Conservation (phyloP, 2,113 vertebrate species). For the Petroica traversi region DNA sequence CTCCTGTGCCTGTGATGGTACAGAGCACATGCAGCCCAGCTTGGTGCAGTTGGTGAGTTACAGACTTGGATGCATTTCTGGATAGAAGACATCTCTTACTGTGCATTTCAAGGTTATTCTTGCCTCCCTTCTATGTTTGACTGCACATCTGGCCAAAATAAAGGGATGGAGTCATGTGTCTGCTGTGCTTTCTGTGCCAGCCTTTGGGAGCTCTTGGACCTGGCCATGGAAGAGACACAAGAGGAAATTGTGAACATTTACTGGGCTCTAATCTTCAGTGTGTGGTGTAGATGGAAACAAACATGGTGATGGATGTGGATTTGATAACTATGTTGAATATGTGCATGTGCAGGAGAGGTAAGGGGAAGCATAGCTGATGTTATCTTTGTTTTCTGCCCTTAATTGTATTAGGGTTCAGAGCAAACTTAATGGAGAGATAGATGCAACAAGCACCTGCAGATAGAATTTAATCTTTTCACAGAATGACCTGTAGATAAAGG, state of each 20-base stretch:
- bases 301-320: not conserved
- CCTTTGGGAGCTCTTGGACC: not conserved
- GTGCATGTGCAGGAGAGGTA: not conserved
- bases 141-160: not conserved
- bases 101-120: not conserved
- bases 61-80: not conserved
- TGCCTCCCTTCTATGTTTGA: not conserved
- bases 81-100: not conserved
- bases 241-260: not conserved
- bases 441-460: not conserved
- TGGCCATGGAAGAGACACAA: not conserved
- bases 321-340: not conserved
- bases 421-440: not conserved
- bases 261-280: not conserved
- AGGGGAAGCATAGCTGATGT: not conserved
- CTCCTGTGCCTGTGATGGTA: not conserved
- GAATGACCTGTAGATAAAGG: not conserved
- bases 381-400: not conserved
- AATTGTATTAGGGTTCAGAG: not conserved
- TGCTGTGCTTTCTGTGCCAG: not conserved
- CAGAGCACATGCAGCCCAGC: not conserved
- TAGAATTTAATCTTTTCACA: not conserved
- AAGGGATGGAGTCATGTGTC: accelerated
- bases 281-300: not conserved
- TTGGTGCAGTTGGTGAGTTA: not conserved